Conservation (phyloP, 2,113 vertebrate species). For the Pseudorectes ferrugineus region DNA sequence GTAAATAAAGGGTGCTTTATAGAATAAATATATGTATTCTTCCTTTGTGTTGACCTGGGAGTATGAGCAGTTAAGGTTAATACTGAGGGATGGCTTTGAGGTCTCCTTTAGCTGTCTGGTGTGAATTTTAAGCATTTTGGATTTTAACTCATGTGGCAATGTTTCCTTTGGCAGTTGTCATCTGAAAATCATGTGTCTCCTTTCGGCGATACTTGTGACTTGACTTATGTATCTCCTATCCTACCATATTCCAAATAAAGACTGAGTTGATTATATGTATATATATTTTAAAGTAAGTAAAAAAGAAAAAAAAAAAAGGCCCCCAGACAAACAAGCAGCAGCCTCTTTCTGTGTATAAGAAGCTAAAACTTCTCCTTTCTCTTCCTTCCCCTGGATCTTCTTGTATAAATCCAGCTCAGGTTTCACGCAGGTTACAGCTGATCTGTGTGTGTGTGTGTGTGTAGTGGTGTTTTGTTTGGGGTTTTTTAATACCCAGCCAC, state of each 20-base stretch:
- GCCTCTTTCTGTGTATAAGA: not conserved
- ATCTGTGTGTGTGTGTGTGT: not conserved
- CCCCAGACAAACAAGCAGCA: not conserved
- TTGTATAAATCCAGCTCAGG: not conserved
- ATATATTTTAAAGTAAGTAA: not conserved
- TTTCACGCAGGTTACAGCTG: not conserved
- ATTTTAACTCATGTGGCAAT: not conserved
- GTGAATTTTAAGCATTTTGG: not conserved
- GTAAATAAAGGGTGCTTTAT: not conserved
- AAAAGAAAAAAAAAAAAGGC: not conserved
- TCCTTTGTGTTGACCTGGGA: not conserved
- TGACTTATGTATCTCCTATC: not conserved
- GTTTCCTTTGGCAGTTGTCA: not conserved
- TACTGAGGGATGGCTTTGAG: not conserved
- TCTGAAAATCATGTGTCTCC: not conserved
- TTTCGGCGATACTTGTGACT: not conserved
- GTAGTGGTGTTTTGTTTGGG: not conserved
- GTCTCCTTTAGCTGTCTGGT: not conserved
- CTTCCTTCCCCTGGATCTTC: not conserved
- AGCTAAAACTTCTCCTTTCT: not conserved
- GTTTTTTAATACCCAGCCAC: not conserved
- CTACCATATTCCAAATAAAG: not conserved
- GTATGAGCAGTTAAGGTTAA: not conserved
- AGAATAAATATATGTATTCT: not conserved
- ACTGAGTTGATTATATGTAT: not conserved